Percentiles rank a stretch among this genome's conserved stretches.
phyloP scores from a whole-genome alignment of 2,888 invertebrate genomes.

The Perdita meconis region DNA sequence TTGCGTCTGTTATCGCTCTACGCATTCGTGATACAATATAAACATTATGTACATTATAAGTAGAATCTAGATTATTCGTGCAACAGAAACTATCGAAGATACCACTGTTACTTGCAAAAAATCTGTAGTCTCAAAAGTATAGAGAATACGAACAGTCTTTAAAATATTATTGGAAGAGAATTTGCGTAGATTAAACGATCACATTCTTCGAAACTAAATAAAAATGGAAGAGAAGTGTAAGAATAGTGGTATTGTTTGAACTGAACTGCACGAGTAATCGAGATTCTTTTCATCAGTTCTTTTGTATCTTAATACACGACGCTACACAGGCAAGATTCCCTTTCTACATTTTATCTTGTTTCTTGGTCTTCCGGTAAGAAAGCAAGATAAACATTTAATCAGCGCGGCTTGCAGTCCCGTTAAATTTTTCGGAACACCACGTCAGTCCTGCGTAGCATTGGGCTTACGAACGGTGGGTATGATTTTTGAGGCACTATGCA shows the following conservation, averaged over 20 bases:
- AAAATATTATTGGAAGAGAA: conserved; percentile 12
- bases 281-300: conserved; percentile 31
- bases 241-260: background rate
- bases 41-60: conserved; percentile 55
- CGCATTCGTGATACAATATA: conserved; percentile 47
- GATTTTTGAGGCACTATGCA: conserved; percentile 61
- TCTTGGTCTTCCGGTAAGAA: background rate
- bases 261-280: conserved; percentile 35
- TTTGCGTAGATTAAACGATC: background rate
- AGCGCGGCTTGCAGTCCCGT: background rate
- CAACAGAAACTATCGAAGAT: background rate
- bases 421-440: conserved; percentile 2
- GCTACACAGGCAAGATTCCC: conserved; percentile 7
- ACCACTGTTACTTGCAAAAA: background rate
- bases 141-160: conserved; percentile 8
- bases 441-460: conserved; percentile 23
- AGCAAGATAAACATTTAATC: background rate
- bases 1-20: conserved; percentile 19
- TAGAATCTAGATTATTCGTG: conserved; percentile 28
- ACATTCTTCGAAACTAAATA: background rate
- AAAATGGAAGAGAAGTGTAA: conserved; percentile 20
- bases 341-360: background rate
- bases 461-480: conserved; percentile 55
- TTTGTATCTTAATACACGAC: conserved; percentile 36
- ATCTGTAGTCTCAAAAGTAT: background rate